Percentiles rank a stretch among this genome's conserved stretches.
These are phyloP conservation scores for Chymomyza procnemis DNA, from an alignment of 2,888 invertebrate species.

Conservation along the genomic window DNA sequence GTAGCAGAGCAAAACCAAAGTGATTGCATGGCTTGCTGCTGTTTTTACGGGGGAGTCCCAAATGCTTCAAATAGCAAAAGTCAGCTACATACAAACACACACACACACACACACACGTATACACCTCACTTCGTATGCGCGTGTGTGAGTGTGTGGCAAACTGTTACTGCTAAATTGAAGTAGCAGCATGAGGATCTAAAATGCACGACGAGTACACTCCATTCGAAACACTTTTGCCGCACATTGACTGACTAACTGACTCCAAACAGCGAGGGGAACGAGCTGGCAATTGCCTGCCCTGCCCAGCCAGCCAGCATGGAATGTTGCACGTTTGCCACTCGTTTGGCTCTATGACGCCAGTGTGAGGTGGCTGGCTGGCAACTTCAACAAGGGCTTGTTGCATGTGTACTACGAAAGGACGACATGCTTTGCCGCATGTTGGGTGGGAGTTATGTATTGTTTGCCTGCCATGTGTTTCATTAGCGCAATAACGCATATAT, in stretches of 20 bases:
- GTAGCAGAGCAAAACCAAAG: neutral
- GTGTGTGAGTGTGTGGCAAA: constrained; percentile 13
- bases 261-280: neutral
- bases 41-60: neutral
- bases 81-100: constrained; percentile 3
- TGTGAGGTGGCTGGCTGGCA: no score
- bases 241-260: neutral
- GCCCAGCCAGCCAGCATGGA: neutral
- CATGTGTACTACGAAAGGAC: neutral
- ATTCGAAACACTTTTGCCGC: neutral
- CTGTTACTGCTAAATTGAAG: constrained; percentile 20
- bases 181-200: neutral
- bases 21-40: neutral
- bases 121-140: no score
- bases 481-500: constrained; percentile 56
- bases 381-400: neutral
- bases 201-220: neutral
- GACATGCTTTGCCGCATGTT: neutral
- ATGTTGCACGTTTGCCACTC: neutral
- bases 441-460: neutral
- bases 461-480: constrained; percentile 53
- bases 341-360: neutral
- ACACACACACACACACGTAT: constrained; percentile 5
- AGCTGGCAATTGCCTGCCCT: neutral
- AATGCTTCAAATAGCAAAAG: neutral